Evolutionary conservation across 37 sponge, comb jelly and placozoan genomes (phyloP), one percentile per base, ranked within the genome.

Genomic region (Bolinopsis microptera): DNA sequence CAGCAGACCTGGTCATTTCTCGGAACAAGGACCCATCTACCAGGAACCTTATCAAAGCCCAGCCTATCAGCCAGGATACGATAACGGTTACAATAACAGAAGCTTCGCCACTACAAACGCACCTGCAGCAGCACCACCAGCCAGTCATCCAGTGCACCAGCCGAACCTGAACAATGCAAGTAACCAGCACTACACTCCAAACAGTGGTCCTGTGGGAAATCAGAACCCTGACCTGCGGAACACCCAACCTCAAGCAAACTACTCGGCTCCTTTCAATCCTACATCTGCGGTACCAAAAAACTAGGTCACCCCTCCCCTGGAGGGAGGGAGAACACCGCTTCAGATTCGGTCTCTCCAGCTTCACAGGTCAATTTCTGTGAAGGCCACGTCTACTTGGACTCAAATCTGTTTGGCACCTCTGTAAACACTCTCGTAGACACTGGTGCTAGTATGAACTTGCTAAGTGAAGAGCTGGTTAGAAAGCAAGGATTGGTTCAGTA

Each of bases 281-380:
- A 34, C 28, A 34, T 34, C 21, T 36, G 18, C 36, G 80, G 37
- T 32, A 32, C 41, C 48, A 41, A 41, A 86, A 86, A 86, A 86
- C 90, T 86, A 86, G 90, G 23, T 33, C 3, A 38, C 13, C 90
- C 90, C 90, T 86, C 90, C 90, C 90, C 34, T 39, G n/a, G 16
- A 23, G 90, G 90, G 90, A 41, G 61, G 90, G 90, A 38, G 1
- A 39, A 27, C 1, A 9, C 16, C 1, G 0, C 5, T 32, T 13
- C 61, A 5, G 5, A 5, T 48, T 5, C 61, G 5, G 61, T 18
- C 13, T 5, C 61, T 13, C 13, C 13, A 48, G 9, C 61, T n/a
- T 26, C 74, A 2, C 26, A 8, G 30, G 32, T 27, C 32, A 86
- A 86, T 26, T 23, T 22, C 61, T 86, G 90, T 26, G 61, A 18